These are phyloP conservation scores for Micropoecilia bifurca DNA, from an alignment of 2,797 vertebrate genomes.

Conservation along the genomic window DNA sequence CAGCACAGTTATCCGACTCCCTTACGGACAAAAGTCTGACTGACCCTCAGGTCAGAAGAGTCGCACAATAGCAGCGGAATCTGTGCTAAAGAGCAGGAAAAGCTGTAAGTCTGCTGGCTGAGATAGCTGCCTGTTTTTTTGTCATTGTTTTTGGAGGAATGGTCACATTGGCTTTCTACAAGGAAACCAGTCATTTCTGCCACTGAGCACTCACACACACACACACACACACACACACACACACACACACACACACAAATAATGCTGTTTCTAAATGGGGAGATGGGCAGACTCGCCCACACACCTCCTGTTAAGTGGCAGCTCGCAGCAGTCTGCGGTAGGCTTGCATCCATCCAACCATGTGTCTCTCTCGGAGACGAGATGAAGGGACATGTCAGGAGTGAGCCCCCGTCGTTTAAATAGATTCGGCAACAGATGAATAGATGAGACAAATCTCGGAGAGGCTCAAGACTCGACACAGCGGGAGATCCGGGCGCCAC, in stretches of 20 bases:
- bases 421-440: conserved; percentile 67
- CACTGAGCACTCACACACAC: conserved; percentile 65
- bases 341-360: conserved; percentile 63
- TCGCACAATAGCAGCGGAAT: conserved; percentile 75
- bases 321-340: conserved; percentile 65
- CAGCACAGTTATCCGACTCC: conserved; percentile 38
- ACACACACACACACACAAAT: conserved; percentile 71
- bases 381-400: conserved; percentile 67
- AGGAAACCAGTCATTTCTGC: conserved; percentile 79
- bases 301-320: conserved; percentile 78
- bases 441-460: conserved; percentile 57
- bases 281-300: conserved; percentile 78
- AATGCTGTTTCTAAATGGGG: conserved; percentile 80
- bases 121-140: conserved; percentile 75
- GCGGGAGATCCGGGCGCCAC: conserved; percentile 49
- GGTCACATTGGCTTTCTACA: conserved; percentile 73
- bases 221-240: background rate
- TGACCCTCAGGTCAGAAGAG: conserved; percentile 63
- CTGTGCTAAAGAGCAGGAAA: conserved; percentile 78
- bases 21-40: conserved; percentile 24
- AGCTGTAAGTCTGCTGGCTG: conserved; percentile 71
- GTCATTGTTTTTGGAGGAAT: conserved; percentile 70
- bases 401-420: conserved; percentile 65
- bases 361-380: conserved; percentile 56
- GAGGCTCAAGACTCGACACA: conserved; percentile 57